Base-by-base conservation (phyloP, 1,140 invertebrate species). In the Tetramorium alpestre region DNA sequence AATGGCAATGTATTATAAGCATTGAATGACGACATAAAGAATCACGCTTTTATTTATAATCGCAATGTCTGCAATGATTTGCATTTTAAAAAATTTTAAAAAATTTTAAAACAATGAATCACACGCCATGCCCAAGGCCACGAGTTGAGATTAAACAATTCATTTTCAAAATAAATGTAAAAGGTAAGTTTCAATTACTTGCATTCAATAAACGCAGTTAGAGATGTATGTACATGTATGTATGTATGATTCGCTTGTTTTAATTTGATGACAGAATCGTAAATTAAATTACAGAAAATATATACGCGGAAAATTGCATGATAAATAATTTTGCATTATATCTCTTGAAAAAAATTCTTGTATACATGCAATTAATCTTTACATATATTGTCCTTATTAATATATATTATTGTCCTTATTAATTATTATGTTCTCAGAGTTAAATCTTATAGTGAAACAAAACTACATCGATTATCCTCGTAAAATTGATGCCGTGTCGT, bases 101-200 rank as follows among this genome's bases (percentile, higher is more conserved):
- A n/a, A n/a, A n/a, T n/a, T n/a, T n/a, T 13, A 51, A 85, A 64
- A 85, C n/a, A 85, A 51, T 85, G 58, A 64, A 16, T 77, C 82
- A 64, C 44, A 28, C 28, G 18, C 10, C 47, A 72, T 16, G n/a
- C n/a, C 13, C 11, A 73, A 70, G 38, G 25, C 0, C 13, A 22
- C 33, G 16, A 22, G n/a, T 8, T 54, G 5, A 13, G 18, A 54
- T 11, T n/a, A 33, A 38, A 25, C 28, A 38, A 28, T 41, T 56
- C 6, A 56, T 56, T 82, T 72, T 28, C 16, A 72, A 67, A n/a
- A 60, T 60, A 56, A 33, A 82, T 47, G 10, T 7, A 58, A 28
- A 18, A 81, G 6, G 56, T 54, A 72, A 56, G 0, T 13, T 25
- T 6, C 47, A 56, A 38, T 6, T 47, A 18, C 6, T 22, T 51